Base-by-base conservation (phyloP, 2,113 vertebrate genomes). In the Rhinopomastus cyanomelas region DNA sequence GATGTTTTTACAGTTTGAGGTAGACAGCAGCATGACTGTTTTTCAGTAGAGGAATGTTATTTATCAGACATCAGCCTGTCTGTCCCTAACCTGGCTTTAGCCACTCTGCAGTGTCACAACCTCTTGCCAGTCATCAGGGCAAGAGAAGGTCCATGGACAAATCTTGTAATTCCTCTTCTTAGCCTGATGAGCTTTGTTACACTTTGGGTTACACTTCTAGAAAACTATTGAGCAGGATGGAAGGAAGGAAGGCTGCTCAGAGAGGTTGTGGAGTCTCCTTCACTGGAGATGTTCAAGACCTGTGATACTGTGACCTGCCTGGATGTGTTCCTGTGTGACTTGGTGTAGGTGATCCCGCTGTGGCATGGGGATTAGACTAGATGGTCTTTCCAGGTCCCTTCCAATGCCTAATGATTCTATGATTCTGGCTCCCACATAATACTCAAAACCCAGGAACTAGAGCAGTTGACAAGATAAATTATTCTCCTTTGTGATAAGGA, bases 401-500 rank as follows among this genome's bases (percentile, higher is more conserved):
- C n/a, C n/a, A n/a, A n/a, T n/a, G n/a, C n/a, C n/a, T n/a, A n/a
- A n/a, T n/a, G n/a, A n/a, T n/a, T n/a, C n/a, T n/a, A n/a, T n/a
- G n/a, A n/a, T n/a, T 49, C 74, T 57, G 59, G n/a, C 26, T 76
- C 36, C 25, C 6, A 29, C 16, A 61, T 61, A 87, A 73, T 48
- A 80, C 19, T 72, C 30, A 53, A 85, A 93, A 69, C 3, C 0
- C 44, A 75, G 57, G 39, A 88, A 81, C 81, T 51, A 37, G 42
- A 91, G 73, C 36, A 81, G 83, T 87, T 94, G 94, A 90, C 93
- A 88, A 65, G 81, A 76, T 16, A 90, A 68, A 79, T 91, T 73
- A 71, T 74, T 93, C 88, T 84, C 62, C 66, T 52, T 48, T 34
- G 49, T 0, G 2, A 59, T 51, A 87, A 72, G 8, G 52, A 88